Evolutionary conservation across 2,888 invertebrate genomes (phyloP), one percentile per base, ranked within the genome.

Genomic region (Chrysopilus asiliformis): DNA sequence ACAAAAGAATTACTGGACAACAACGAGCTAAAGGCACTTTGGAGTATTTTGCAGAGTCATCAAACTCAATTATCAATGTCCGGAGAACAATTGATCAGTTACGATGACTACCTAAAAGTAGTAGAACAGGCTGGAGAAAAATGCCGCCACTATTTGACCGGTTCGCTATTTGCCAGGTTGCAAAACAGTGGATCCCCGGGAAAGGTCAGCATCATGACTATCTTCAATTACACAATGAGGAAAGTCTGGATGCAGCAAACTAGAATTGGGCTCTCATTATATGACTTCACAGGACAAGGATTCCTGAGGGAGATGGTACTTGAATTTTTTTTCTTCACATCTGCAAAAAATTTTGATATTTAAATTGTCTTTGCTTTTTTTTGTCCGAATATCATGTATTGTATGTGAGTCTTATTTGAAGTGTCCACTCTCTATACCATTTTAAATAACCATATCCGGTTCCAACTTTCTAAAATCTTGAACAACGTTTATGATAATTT

Each of bases 221-320:
- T 95, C 41, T 94, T 93, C 60, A 94, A 93, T 63, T 95, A 94
- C 55, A 82, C 90, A 1, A 89, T 93, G 90, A 70, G 89, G 10
- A 83, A 93, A 55, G 87, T 91, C 6, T 95, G 94, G 93, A 66
- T 91, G 31, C 85, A 89, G 53, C 93, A 95, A 65, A 93, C 93
- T 0, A 71, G 94, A 53, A 89, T 95, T 38, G 91, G 93, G 0
- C 68, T 95, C 16, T 89, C 91, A 0, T 67, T 94, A 20, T 94
- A 94, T 57, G 95, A 97, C 60, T 81, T 83, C 32, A 79, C 84
- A 2, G 95, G 95, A 0, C 87, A 90, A 57, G 91, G 91, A 10
- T 90, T 81, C 54, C 69, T 91, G 6, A 73, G 81, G 40, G 90
- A 90, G 66, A 76, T 80, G 46, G 85, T 82, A 55, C 64, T 53